Evolutionary conservation across 2,113 vertebrate genomes (phyloP), one percentile per base, ranked within the genome.

Genomic region (Tylochromis polylepis): DNA sequence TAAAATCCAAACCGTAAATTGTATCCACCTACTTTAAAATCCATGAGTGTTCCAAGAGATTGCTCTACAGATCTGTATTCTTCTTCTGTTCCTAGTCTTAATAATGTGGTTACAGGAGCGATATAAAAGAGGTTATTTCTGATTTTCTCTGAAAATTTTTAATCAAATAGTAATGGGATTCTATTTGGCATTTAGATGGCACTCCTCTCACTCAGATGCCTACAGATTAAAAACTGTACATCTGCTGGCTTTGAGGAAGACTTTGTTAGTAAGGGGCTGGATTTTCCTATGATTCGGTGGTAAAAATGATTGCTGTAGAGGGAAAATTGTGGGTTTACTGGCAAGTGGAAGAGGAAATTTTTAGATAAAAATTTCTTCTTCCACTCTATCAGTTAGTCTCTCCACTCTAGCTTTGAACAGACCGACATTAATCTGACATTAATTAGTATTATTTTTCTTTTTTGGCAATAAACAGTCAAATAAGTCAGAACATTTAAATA

Each of bases 261-360:
- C 31, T 36, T 41, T 2, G 11, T 67, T 67, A 15, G 62, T 41
- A 22, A 41, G 4, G 34, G 12, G 36, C 62, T 2, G 62, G 36
- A 9, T 41, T 67, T 41, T 67, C 0, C 62, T 41, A 67, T 8
- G 7, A 1, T 15, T 67, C 3, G 4, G n/a, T 67, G n/a, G n/a
- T 67, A 67, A 67, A 67, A 67, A 41, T 41, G 0, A 67, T 22
- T 41, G 7, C 62, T 41, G 7, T 41, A 41, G 20, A 41, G 20
- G 11, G n/a, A 22, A 67, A 41, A 41, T 41, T 41, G 0, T 41
- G 36, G 36, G n/a, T 67, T 5, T 41, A 41, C n/a, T 67, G 36
- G 11, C 11, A 67, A 22, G 36, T 67, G 22, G n/a, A 67, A 67
- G 36, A 3, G 4, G 4, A 41, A 1, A 5, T 36, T 12, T 38